Base-by-base conservation (phyloP, 2,888 invertebrate genomes). In the Epirrhoe alternata region DNA sequence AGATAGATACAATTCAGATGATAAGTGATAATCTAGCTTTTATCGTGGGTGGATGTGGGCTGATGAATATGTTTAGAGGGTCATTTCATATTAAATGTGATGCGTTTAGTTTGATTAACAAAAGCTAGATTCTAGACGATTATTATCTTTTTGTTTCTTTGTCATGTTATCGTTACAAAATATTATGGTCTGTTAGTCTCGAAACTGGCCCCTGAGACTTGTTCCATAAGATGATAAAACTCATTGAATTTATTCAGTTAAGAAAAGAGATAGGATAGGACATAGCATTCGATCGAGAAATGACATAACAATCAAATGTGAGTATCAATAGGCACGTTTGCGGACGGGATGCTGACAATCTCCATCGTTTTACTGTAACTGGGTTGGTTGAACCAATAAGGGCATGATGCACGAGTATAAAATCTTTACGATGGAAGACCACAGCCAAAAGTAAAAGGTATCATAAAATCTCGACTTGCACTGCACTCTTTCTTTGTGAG, bases 321-420 rank as follows among this genome's bases (percentile, higher is more conserved):
- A 7, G 10, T 38, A 35, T 35, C 35, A 35, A 35, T 35, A 38
- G 35, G 10, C 35, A 10, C 35, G 3, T 57, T 73, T 51, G 78
- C 76, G 77, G 80, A 81, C 87, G 88, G 38, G 86, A 88, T 84
- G 77, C 79, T 70, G 67, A 58, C 79, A 83, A 86, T 87, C 84
- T 77, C 71, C 69, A 68, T 74, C 78, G 73, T 80, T 83, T 75
- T 77, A 81, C 76, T 45, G 62, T 33, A 68, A 60, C 56, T 58
- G 12, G 30, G 17, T 16, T 30, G 33, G 49, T 54, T 61, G 50
- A 64, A 61, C 60, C 65, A 59, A 64, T 51, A 55, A 38, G 24
- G 24, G 12, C 30, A 10, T 8, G 17, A 24, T n/a, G 8, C 8
- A 12, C 12, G 35, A 10, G 12, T 42, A 14, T 14, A 16, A 14